These are phyloP conservation scores for Ondatra zibethicus DNA, from an alignment of 2,113 vertebrate genomes.

Conservation along the genomic window DNA sequence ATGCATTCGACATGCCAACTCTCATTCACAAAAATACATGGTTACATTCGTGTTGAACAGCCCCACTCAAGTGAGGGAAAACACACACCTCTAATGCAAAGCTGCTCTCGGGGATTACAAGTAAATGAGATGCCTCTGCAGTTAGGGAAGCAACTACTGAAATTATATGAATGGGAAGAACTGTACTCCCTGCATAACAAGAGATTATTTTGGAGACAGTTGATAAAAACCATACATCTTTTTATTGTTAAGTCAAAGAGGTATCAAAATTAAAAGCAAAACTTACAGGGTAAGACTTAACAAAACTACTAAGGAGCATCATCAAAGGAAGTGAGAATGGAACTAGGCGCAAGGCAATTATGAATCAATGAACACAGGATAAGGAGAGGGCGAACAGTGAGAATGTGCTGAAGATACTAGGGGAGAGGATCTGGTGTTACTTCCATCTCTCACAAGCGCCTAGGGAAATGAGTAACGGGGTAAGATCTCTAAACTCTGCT, in stretches of 20 bases:
- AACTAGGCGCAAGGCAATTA: constrained; percentile 74
- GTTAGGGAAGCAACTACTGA: constrained; percentile 74
- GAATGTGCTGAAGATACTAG: constrained; percentile 79
- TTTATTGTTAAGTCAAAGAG: constrained; percentile 87
- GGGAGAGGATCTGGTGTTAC: constrained; percentile 73
- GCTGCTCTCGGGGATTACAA: constrained; percentile 64
- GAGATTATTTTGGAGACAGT: constrained; percentile 77
- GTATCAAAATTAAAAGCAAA: constrained; percentile 87
- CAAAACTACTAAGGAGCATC: constrained; percentile 75
- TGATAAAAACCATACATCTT: constrained; percentile 86
- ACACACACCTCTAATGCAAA: constrained; percentile 70
- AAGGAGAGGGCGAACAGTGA: constrained; percentile 77
- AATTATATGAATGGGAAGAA: constrained; percentile 70
- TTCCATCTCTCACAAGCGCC: constrained; percentile 79
- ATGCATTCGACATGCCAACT: constrained; percentile 80
- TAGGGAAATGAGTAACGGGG: constrained; percentile 76
- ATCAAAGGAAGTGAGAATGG: constrained; percentile 66
- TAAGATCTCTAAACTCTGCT: constrained; percentile 68
- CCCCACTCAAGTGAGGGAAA: constrained; percentile 55
- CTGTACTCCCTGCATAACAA: constrained; percentile 76
- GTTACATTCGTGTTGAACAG: constrained; percentile 76
- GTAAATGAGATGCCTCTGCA: constrained; percentile 70
- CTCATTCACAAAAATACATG: constrained; percentile 77
- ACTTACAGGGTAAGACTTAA: constrained; percentile 82
- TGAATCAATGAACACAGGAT: constrained; percentile 78